Evolutionary conservation across 2,797 vertebrate species (phyloP), one percentile per base, ranked within the genome.

Genomic region (Pipistrellus pygmaeus): DNA sequence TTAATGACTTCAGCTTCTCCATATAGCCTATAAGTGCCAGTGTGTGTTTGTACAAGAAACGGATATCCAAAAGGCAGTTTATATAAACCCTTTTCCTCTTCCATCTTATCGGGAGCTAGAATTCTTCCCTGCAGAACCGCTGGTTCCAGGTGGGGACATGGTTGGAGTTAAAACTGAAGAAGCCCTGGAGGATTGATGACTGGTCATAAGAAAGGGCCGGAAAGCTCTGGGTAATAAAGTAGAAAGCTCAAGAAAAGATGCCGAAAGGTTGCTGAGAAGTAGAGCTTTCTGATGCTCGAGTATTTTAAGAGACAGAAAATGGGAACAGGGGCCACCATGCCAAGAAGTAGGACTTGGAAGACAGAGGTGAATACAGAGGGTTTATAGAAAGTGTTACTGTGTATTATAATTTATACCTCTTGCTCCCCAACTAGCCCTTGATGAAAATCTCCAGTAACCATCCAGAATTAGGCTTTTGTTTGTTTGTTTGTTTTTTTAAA

Each of bases 1-100:
- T 90, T 69, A 60, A 77, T 72, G 53, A 77, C 23, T 69, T 87
- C 51, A 21, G 32, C 44, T 90, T 93, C 69, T 90, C 18, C 73
- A 27, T 48, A 18, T 46, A 72, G 38, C 57, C 32, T 82, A 0
- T 62, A 41, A 27, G 55, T 44, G 30, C 38, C 35, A 38, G 78
- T n/a, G 14, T 38, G 2, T 51, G 23, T 44, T 2, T 44, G 21
- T 17, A 53, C 9, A 73, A 64, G 62, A 77, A 85, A 62, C 21
- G 57, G 83, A 30, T 77, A 85, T 82, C 66, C 21, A 69, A 81
- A 88, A 55, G 51, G 32, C 3, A 82, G 48, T 94, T 78, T 88
- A 46, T 17, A 44, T 57, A 73, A 77, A 71, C 3, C 1, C 46
- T 82, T 80, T 41, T 11, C 21, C 11, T 48, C 38, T 84, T 84